Base-by-base conservation (phyloP, 2,888 invertebrate genomes). In the Dicycla oo region DNA sequence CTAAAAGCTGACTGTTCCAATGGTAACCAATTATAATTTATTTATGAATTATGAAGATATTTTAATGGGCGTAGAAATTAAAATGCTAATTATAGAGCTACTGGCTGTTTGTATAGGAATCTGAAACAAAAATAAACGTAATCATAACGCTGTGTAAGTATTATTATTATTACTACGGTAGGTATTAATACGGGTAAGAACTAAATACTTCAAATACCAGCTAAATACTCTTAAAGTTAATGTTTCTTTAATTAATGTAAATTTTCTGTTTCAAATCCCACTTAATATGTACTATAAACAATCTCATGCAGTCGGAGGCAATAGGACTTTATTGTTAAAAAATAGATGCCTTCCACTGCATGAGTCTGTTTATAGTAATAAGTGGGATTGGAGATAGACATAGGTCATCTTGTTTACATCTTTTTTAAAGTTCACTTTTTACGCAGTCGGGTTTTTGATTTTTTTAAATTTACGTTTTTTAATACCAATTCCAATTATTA, bases 21-120 rank as follows among this genome's bases (percentile, higher is more conserved):
- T 69, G 65, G 70, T 54, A 57, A 58, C 78, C 78, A 84, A 84
- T 86, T 81, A 82, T 73, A 78, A 71, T 68, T 84, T 69, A 69
- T 78, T 72, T 63, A 69, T 69, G 61, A 56, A 56, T 70, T 64
- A 51, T 62, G 63, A 72, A 57, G 40, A 57, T 57, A 47, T 64
- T 73, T 69, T 80, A 79, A 79, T 70, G 61, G 11, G 23, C 40
- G 34, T 23, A 23, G 38, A 72, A 62, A 73, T 72, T 60, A 67
- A 66, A 61, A 57, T 11, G 0, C 1, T 13, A 63, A 65, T 57
- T 43, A 34, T 26, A 43, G 6, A 45, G 23, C 20, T 71, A 34
- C 15, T 64, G n/a, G 3, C 11, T 38, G 20, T 15, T 49, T 18
- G 23, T 26, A 23, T 68, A 38, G 4, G 2, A n/a, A 40, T 38